Evolutionary conservation across 35 echinoderm and acorn worm species (phyloP).

Genomic region (Lytechinus pictus): DNA sequence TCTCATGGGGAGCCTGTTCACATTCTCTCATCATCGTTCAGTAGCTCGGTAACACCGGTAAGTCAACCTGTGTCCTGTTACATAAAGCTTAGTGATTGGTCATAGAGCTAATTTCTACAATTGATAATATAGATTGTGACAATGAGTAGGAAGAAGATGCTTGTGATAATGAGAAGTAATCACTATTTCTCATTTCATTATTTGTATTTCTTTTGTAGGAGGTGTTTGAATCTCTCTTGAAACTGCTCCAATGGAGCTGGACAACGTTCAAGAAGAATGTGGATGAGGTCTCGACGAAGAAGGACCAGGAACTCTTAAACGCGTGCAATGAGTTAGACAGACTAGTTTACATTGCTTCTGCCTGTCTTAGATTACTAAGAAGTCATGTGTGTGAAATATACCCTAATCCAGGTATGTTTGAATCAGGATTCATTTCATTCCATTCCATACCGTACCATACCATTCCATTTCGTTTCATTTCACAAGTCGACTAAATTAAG

Average conservation of each 20-base stretch:
- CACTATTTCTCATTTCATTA: not conserved
- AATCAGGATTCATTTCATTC: not conserved
- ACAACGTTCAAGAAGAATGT: slow-evolving; percentile 66
- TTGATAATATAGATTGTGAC: no score
- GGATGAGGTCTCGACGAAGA: slow-evolving; percentile 47
- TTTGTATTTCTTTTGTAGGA: slow-evolving; percentile 61
- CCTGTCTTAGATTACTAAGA: slow-evolving; percentile 85
- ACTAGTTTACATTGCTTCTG: slow-evolving; percentile 94
- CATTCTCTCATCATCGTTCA: slow-evolving; percentile 79
- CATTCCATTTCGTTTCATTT: no score
- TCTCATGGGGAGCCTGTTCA: slow-evolving; percentile 72
- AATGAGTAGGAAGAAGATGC: no score
- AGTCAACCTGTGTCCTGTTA: not conserved
- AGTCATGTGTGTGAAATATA: slow-evolving; percentile 97
- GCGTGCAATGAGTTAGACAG: slow-evolving; percentile 78
- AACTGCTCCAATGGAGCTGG: slow-evolving; percentile 92
- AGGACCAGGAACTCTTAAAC: slow-evolving; percentile 55
- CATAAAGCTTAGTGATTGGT: no score
- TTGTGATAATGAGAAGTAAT: not conserved
- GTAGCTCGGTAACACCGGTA: slow-evolving; percentile 81
- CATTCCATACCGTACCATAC: no score
- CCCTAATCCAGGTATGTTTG: slow-evolving; percentile 82
- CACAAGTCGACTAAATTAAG: no score
- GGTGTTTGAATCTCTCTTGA: slow-evolving; percentile 90
- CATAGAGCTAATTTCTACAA: no score